A percentile compares a stretch with the other conserved stretches of the same genome.
Evolutionary conservation across 2,113 vertebrate species (phyloP).

Genomic region (Eonycteris spelaea): DNA sequence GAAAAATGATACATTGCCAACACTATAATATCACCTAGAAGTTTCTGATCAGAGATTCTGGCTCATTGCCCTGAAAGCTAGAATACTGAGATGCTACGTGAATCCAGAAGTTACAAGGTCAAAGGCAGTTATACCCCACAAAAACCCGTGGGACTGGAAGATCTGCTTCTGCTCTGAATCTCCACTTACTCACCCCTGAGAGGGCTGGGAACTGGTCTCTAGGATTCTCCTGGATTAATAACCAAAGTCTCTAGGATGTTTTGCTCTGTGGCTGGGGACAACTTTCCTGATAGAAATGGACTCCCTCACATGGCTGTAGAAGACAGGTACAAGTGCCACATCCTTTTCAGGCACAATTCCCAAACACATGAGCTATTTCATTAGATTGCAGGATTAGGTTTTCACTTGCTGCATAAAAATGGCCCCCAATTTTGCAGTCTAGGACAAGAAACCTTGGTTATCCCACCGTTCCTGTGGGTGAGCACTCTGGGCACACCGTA

Average conservation of each 20-base stretch:
- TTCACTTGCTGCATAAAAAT: not conserved
- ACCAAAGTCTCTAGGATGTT: not conserved
- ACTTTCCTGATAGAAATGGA: not conserved
- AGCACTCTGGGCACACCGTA: not conserved
- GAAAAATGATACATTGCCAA: not conserved
- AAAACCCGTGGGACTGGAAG: not conserved
- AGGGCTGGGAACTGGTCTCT: not conserved
- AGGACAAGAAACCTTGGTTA: not conserved
- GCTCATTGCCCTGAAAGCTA: not conserved
- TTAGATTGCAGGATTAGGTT: not conserved
- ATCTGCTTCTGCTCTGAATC: not conserved
- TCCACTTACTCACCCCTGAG: not conserved
- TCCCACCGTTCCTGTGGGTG: not conserved
- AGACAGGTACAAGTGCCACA: not conserved
- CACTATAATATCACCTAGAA: not conserved
- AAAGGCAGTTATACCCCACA: not conserved
- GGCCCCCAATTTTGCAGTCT: not conserved
- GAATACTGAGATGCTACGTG: not conserved
- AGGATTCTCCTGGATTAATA: not conserved
- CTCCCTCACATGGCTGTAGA: not conserved
- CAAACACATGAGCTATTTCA: not conserved
- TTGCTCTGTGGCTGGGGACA: not conserved
- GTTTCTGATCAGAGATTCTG: not conserved
- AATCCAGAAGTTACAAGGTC: not conserved
- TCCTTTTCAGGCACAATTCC: not conserved